Evolutionary conservation across 2,888 invertebrate genomes (phyloP).

Genomic region (Erynnis tages): DNA sequence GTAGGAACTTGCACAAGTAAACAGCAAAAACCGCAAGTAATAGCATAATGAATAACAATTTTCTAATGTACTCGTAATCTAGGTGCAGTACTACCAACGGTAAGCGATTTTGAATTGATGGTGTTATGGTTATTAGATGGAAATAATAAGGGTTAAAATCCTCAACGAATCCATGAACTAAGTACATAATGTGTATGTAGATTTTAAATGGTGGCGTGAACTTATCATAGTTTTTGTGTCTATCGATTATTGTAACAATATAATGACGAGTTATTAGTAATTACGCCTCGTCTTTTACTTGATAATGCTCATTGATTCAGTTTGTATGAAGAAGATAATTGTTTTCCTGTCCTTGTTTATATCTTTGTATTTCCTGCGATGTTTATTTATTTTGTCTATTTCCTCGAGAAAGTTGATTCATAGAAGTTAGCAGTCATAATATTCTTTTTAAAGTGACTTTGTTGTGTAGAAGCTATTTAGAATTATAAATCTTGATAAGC

Average conservation of each 20-base stretch:
- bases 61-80: no score
- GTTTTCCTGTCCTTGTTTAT: no score
- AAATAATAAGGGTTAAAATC: slow-evolving; percentile 3
- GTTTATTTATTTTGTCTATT: no score
- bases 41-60: slow-evolving; percentile 13
- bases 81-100: no score
- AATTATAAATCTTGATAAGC: no score
- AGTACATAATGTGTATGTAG: no score
- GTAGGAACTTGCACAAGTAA: not conserved
- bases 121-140: not conserved
- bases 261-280: not conserved
- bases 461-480: no score
- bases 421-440: no score
- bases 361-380: no score
- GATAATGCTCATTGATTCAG: slow-evolving; percentile 1
- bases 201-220: not conserved
- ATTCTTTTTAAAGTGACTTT: no score
- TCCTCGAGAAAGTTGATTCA: no score
- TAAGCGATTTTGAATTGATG: no score
- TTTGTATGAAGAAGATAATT: not conserved
- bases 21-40: slow-evolving; percentile 10
- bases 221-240: slow-evolving; percentile 25
- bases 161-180: not conserved
- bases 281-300: not conserved
- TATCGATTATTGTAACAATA: slow-evolving; percentile 28